Evolutionary conservation across 2,888 invertebrate genomes (phyloP).

Genomic region (Drosophila siamana): DNA sequence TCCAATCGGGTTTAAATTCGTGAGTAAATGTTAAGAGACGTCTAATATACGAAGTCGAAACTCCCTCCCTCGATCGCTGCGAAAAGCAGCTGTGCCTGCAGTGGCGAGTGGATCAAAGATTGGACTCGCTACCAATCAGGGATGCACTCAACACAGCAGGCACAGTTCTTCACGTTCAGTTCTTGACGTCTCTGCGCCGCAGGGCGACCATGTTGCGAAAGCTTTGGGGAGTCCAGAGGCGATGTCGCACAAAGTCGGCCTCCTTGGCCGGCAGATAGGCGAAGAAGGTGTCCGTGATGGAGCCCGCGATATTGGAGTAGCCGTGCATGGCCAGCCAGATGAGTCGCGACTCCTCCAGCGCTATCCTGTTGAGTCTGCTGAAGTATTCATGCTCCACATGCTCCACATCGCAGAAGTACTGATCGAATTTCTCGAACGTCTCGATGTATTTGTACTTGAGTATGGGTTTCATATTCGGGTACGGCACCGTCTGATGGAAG

Average conservation of each 20-base stretch:
- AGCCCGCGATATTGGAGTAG: constrained; percentile 29
- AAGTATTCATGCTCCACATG: constrained; percentile 13
- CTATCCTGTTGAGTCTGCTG: constrained; percentile 32
- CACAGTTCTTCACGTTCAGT: background rate
- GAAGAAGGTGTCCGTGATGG: constrained; percentile 42
- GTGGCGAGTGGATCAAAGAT: constrained; percentile 11
- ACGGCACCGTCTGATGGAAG: background rate
- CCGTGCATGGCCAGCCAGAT: constrained; percentile 60
- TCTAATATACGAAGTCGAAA: background rate
- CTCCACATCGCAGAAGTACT: background rate
- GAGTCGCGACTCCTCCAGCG: constrained; percentile 47
- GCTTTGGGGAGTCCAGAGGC: constrained; percentile 37
- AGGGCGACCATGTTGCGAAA: constrained; percentile 27
- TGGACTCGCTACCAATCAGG: background rate
- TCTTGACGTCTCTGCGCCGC: constrained; percentile 3
- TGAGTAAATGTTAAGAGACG: background rate
- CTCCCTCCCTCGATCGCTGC: background rate
- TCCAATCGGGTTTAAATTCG: background rate
- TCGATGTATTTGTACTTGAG: background rate
- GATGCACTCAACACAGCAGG: constrained; percentile 11
- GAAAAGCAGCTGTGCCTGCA: background rate
- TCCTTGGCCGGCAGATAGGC: constrained; percentile 59
- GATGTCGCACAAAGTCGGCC: constrained; percentile 38
- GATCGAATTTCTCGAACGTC: constrained; percentile 8
- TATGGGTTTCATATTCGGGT: background rate